Evolutionary conservation across 1,140 invertebrate genomes (phyloP), one percentile per base, ranked within the genome.

Genomic region (Metaphire vulgaris): DNA sequence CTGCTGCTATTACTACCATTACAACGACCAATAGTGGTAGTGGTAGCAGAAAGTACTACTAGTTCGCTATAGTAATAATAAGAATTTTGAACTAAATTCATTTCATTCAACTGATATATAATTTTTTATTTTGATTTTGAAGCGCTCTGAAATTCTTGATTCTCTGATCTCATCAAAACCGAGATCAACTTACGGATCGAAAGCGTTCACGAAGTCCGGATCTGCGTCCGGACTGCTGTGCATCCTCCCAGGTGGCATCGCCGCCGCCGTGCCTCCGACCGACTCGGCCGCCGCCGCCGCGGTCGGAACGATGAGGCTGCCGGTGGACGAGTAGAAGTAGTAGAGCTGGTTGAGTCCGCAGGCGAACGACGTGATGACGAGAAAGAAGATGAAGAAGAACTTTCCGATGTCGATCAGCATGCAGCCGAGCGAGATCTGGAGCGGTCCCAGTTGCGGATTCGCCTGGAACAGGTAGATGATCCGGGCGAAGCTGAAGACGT

Each of bases 401-500:
- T 89, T 89, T 32, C 85, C 87, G 64, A 89, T 88, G 79, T 89
- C 88, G 33, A 88, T 87, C 15, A 89, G 79, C 88, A 89, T 89
- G 74, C 87, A 88, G 21, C 88, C 88, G 6, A 89, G 81, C 0
- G 88, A 88, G n/a, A 89, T 89, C 78, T 88, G 86, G 15, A 88
- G 78, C 1, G 87, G 87, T 74, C 87, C 87, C 1, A 88, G 78
- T 79, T 88, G 86, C 41, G 86, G 84, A 76, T 87, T 86, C 0
- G 86, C 87, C 78, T 86, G 88, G 75, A 88, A 89, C 2, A 88
- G 80, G 75, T 82, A 86, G 33, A 86, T 86, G 72, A 86, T 85
- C 14, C 85, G 75, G 1, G 85, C 82, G 79, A 86, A 86, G 78
- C 85, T 86, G 77, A 86, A 86, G 1, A 86, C 84, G 68, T 85